phyloP scores from a whole-genome alignment of 2,797 vertebrate genomes.

The Fistularia commersonii region DNA sequence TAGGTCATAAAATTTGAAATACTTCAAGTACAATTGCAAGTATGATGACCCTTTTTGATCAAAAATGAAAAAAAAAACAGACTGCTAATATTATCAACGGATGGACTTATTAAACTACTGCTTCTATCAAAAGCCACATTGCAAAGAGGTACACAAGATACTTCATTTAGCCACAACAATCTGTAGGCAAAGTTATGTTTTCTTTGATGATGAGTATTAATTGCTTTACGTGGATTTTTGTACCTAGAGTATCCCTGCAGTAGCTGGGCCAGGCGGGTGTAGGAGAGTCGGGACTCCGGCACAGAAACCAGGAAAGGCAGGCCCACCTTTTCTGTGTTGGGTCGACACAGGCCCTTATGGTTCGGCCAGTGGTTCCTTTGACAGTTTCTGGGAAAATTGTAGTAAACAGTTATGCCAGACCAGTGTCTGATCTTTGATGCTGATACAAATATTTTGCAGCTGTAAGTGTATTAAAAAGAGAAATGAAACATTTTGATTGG shows the following conservation, averaged over 20 bases:
- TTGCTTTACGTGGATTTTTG: fast-evolving
- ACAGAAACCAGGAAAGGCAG: slow-evolving; percentile 93
- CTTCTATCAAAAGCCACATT: too few relatives aligned
- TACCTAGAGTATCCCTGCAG: slow-evolving; percentile 95
- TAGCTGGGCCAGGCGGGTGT: slow-evolving; percentile 86
- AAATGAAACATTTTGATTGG: too few relatives aligned
- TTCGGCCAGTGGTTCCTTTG: slow-evolving; percentile 94
- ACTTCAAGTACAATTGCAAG: too few relatives aligned
- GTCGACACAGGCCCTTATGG: slow-evolving; percentile 87
- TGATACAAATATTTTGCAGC: background rate
- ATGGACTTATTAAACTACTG: too few relatives aligned
- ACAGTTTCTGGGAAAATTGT: slow-evolving; percentile 74
- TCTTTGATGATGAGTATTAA: background rate
- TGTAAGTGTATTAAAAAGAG: too few relatives aligned
- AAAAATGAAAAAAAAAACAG: too few relatives aligned
- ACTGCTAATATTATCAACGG: too few relatives aligned
- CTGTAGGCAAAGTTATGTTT: background rate
- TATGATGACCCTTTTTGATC: too few relatives aligned
- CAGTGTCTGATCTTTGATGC: background rate
- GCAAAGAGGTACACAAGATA: too few relatives aligned
- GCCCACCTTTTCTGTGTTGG: slow-evolving; percentile 87
- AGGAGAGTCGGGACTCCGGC: slow-evolving; percentile 90
- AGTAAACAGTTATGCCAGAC: background rate
- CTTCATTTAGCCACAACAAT: background rate
- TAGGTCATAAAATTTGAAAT: too few relatives aligned